Conservation (phyloP, 2,113 vertebrate species). For the Rostratula benghalensis region DNA sequence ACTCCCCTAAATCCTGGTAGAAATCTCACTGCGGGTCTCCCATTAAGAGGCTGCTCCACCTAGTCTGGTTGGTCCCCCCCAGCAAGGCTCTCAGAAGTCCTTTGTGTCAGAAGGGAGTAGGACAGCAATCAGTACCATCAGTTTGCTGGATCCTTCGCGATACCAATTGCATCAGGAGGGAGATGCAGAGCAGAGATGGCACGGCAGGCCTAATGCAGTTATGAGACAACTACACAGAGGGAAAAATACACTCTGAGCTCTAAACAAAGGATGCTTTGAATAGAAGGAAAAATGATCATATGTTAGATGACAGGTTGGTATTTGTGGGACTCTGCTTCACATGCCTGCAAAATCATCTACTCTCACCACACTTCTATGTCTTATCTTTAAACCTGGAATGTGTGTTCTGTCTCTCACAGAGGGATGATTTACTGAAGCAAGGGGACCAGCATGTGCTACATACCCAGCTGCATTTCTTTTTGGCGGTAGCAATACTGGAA, state of each 20-base stretch:
- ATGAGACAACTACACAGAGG: background rate
- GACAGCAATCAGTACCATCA: background rate
- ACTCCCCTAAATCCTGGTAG: background rate
- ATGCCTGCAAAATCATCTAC: background rate
- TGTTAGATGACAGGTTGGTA: background rate
- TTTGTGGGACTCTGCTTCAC: background rate
- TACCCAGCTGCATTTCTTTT: background rate
- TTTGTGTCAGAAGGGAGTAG: background rate
- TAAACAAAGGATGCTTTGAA: background rate
- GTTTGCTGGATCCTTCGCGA: background rate
- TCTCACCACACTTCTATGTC: background rate
- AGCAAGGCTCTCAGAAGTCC: background rate
- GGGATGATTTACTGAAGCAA: slow-evolving; percentile 2
- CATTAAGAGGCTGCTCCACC: background rate
- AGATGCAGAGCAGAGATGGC: background rate
- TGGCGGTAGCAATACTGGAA: background rate
- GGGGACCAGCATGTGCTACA: background rate
- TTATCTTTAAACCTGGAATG: background rate
- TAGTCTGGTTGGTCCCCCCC: background rate
- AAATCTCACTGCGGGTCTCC: background rate
- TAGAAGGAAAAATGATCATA: background rate
- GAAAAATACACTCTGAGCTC: background rate
- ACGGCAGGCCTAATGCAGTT: background rate
- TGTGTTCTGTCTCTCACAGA: background rate
- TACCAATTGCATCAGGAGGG: background rate